These are phyloP conservation scores for Spongilla lacustris DNA, from an alignment of 37 sponge, comb jelly and placozoan species.

Conservation along the genomic window DNA sequence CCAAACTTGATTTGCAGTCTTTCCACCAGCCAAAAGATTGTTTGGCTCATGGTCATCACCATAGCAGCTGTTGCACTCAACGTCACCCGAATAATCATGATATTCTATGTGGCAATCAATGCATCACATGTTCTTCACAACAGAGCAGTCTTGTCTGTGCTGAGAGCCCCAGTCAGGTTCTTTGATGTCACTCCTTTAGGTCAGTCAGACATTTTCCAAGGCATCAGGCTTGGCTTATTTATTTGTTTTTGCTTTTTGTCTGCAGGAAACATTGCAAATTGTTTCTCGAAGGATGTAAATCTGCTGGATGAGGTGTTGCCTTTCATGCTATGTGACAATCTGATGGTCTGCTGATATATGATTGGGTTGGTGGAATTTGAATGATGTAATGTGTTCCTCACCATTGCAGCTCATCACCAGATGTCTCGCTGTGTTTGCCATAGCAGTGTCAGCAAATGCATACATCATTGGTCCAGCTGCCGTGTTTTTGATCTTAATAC, in stretches of 20 bases:
- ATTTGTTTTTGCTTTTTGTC: neutral
- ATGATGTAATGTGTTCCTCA: neutral
- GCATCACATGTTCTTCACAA: constrained; percentile 31
- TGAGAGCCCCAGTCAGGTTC: constrained; percentile 42
- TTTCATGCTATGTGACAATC: constrained; percentile 40
- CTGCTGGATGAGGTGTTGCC: constrained; percentile 77
- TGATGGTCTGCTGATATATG: constrained; percentile 34
- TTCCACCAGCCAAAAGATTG: constrained; percentile 13
- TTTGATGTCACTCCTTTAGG: constrained; percentile 56
- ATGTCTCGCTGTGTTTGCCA: constrained; percentile 54
- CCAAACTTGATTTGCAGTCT: neutral
- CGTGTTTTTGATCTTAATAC: constrained; percentile 34
- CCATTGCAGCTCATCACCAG: constrained; percentile 43
- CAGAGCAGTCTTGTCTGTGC: constrained; percentile 21
- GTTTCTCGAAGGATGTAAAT: constrained; percentile 80
- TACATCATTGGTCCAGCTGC: constrained; percentile 56
- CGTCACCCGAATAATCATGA: neutral
- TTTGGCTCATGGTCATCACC: neutral
- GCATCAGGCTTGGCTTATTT: neutral
- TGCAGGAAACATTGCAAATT: constrained; percentile 74
- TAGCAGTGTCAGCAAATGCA: constrained; percentile 50
- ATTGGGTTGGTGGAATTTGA: neutral
- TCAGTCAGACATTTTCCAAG: neutral
- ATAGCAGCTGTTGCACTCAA: neutral
- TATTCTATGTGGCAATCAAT: constrained; percentile 13